phyloP scores from a whole-genome alignment of 2,888 invertebrate genomes.

The Apoderus coryli region DNA sequence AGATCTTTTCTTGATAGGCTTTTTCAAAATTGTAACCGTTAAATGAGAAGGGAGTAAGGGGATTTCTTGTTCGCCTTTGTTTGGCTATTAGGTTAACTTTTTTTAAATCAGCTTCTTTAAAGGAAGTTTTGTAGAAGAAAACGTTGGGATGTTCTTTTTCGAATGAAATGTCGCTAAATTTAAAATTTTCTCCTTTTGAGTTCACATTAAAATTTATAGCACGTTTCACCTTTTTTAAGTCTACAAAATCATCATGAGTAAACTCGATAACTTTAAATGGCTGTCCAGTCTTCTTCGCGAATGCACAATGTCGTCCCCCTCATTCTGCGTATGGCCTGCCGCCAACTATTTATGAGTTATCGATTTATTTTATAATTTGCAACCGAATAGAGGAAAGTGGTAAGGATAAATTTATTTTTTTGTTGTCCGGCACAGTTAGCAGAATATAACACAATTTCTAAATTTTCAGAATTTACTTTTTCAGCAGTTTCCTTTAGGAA shows the following conservation, averaged over 20 bases:
- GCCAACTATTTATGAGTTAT: conserved; percentile 9
- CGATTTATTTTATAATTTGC: conserved; percentile 8
- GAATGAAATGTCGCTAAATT: conserved; percentile 3
- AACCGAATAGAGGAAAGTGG: conserved; percentile 8
- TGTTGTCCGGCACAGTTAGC: conserved; percentile 4
- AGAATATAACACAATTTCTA: conserved; percentile 11
- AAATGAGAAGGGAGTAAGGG: conserved; percentile 1
- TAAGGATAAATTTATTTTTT: conserved; percentile 5
- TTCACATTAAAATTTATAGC: too few relatives aligned
- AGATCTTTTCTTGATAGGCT: not conserved
- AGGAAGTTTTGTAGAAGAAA: conserved; percentile 7
- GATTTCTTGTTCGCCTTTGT: conserved; percentile 5
- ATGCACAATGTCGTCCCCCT: conserved; percentile 5
- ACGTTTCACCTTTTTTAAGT: conserved; percentile 6
- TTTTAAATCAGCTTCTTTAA: conserved; percentile 6
- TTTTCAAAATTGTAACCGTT: conserved; percentile 1
- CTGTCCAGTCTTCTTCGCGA: conserved; percentile 7
- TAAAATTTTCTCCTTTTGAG: conserved; percentile 4
- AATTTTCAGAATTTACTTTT: conserved; percentile 8
- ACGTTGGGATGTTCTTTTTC: conserved; percentile 3
- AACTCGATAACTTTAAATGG: conserved; percentile 5
- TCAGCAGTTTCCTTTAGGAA: conserved; percentile 9
- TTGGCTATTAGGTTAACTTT: conserved; percentile 1
- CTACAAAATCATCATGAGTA: conserved; percentile 2
- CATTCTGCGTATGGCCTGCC: conserved; percentile 5